Conservation (phyloP, 2,888 invertebrate species). For the Zygogramma bicolorata region DNA sequence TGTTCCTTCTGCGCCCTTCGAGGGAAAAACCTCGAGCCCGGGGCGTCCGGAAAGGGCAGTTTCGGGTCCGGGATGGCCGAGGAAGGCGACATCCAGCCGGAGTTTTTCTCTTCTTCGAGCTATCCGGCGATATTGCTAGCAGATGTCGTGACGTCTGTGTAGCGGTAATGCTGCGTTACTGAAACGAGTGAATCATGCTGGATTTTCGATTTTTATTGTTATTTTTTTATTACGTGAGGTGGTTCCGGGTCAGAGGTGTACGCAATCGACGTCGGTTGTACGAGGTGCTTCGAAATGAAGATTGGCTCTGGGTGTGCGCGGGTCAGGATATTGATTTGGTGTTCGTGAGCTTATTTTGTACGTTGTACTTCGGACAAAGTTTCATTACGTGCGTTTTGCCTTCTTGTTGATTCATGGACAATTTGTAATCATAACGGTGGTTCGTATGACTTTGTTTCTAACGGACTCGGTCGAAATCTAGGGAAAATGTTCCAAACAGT, state of each 20-base stretch:
- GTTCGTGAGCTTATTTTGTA: slow-evolving; percentile 12
- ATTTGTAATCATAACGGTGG: background rate
- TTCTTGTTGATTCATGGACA: background rate
- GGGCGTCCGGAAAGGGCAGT: slow-evolving; percentile 39
- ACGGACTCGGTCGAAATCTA: too few relatives aligned
- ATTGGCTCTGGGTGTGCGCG: background rate
- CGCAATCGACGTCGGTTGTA: slow-evolving; percentile 23
- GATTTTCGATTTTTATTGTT: slow-evolving; percentile 36
- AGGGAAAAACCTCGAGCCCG: background rate
- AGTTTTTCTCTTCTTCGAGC: slow-evolving; percentile 59
- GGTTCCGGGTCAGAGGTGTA: slow-evolving; percentile 35
- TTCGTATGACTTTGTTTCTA: too few relatives aligned
- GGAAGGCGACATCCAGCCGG: slow-evolving; percentile 57
- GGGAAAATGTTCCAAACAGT: too few relatives aligned
- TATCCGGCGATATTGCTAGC: slow-evolving; percentile 45
- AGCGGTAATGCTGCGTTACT: slow-evolving; percentile 36
- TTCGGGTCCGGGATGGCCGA: background rate
- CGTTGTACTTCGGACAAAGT: background rate
- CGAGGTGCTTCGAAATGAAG: slow-evolving; percentile 23
- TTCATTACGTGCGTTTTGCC: background rate
- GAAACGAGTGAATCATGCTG: slow-evolving; percentile 55
- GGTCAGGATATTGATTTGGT: background rate
- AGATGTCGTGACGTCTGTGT: slow-evolving; percentile 35
- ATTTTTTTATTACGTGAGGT: slow-evolving; percentile 61
- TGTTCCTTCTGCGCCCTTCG: background rate